phyloP scores from a whole-genome alignment of 2,113 vertebrate genomes.

The Parus major region DNA sequence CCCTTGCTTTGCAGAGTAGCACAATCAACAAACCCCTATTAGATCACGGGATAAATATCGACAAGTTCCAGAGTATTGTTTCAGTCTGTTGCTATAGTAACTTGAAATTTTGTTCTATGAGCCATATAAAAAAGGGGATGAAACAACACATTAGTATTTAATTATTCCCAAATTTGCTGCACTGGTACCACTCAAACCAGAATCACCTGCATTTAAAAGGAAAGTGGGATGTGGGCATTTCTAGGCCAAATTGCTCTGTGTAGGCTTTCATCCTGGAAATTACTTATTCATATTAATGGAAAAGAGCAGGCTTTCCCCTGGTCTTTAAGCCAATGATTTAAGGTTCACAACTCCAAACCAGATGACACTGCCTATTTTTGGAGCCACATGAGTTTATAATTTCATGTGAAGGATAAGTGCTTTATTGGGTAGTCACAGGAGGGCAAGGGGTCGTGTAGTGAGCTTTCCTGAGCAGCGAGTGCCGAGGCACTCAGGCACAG shows the following conservation, averaged over 20 bases:
- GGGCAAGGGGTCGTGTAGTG: fast-evolving
- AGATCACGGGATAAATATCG: not conserved
- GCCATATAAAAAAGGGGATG: not conserved
- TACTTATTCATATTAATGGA: not conserved
- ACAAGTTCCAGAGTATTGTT: slow-evolving; percentile 34
- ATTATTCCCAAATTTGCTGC: not conserved
- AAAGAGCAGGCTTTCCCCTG: not conserved
- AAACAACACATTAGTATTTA: not conserved
- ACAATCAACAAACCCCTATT: not conserved
- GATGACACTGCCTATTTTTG: not conserved
- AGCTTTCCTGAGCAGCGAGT: not conserved
- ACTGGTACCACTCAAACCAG: not conserved
- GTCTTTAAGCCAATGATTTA: not conserved
- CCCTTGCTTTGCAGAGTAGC: not conserved
- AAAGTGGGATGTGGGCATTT: not conserved
- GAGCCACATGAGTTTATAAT: not conserved
- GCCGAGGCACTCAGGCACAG: not conserved
- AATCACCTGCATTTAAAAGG: not conserved
- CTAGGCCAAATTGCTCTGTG: not conserved
- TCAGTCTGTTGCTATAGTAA: slow-evolving; percentile 3
- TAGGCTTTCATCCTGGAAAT: not conserved
- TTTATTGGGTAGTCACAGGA: not conserved
- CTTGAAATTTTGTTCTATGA: not conserved
- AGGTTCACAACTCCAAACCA: not conserved
- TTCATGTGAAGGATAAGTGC: not conserved